These are phyloP conservation scores for Homarus gammarus DNA, from an alignment of 2,888 invertebrate species.

Conservation along the genomic window DNA sequence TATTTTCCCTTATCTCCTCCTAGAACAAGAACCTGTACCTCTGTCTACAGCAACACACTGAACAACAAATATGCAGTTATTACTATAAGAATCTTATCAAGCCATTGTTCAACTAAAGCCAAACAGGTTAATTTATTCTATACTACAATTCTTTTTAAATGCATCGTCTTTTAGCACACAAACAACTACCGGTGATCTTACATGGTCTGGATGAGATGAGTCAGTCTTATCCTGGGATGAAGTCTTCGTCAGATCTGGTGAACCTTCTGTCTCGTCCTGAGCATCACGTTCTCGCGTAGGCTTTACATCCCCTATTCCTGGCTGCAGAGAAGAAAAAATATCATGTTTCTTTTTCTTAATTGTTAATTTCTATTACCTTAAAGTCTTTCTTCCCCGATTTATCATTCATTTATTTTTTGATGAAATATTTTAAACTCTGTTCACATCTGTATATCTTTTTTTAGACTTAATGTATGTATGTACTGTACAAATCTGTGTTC, in stretches of 20 bases:
- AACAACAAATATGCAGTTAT: no score
- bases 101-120: no score
- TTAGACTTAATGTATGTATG: neutral
- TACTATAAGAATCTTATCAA: no score
- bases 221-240: conserved; percentile 31
- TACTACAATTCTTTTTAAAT: neutral
- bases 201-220: conserved; percentile 51
- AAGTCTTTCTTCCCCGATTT: no score
- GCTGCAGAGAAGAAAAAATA: conserved; percentile 15
- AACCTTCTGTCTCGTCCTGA: conserved; percentile 43
- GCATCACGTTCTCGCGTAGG: conserved; percentile 67
- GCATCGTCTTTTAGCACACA: neutral
- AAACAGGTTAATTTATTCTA: no score
- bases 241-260: conserved; percentile 8
- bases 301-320: conserved; percentile 65
- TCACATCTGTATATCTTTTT: neutral
- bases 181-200: conserved; percentile 9
- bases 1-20: no score
- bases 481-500: neutral
- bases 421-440: no score
- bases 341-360: neutral
- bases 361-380: neutral
- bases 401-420: no score
- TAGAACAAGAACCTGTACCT: no score
- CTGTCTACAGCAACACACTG: no score